Evolutionary conservation across 2,888 invertebrate genomes (phyloP).

Genomic region (Branchellion lobata): DNA sequence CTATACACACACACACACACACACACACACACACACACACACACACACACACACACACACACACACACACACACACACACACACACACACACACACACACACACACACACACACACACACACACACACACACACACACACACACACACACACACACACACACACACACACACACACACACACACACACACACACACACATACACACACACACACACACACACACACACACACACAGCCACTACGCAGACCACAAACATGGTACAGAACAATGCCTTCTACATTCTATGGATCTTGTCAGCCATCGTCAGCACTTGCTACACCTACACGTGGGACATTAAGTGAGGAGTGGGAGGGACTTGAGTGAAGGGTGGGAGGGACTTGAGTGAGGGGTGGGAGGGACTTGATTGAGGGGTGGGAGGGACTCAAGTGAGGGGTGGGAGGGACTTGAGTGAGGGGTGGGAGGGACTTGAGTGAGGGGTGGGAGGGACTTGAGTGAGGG

Average conservation of each 20-base stretch:
- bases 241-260: constrained; percentile 49
- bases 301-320: constrained; percentile 85
- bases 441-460: too few species aligned
- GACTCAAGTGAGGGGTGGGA: too few species aligned
- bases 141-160: not conserved
- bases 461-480: too few species aligned
- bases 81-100: not conserved
- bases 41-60: not conserved
- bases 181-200: not conserved
- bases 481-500: too few species aligned
- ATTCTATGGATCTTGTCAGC: constrained; percentile 77
- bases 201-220: not conserved
- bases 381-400: too few species aligned
- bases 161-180: not conserved
- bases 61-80: not conserved
- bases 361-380: too few species aligned
- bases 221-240: not conserved
- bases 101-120: not conserved
- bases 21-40: too few species aligned
- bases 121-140: not conserved
- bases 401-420: too few species aligned
- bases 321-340: constrained; percentile 92
- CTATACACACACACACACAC: too few species aligned
- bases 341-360: not conserved
- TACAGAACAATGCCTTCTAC: constrained; percentile 58